Conservation (phyloP, 2,888 invertebrate species). For the Drosophila fulvimacula region DNA sequence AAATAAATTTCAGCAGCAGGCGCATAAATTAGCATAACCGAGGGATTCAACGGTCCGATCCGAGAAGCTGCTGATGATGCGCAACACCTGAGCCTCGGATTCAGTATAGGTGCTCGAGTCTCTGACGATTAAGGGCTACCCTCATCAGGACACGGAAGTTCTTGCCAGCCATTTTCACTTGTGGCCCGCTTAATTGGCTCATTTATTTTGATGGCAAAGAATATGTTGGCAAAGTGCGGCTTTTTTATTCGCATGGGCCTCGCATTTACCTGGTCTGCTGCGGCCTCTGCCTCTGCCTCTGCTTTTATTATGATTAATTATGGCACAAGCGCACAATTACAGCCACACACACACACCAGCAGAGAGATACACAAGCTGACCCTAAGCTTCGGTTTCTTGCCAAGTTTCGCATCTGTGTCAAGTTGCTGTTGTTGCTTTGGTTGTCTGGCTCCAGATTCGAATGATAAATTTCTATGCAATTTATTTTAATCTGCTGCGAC, state of each 20-base stretch:
- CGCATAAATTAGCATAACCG: conserved; percentile 47
- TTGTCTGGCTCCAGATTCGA: conserved; percentile 62
- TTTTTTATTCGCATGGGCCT: conserved; percentile 48
- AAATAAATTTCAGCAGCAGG: conserved; percentile 58
- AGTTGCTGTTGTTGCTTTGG: conserved; percentile 43
- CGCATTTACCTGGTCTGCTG: conserved; percentile 48
- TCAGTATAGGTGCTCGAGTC: conserved; percentile 21
- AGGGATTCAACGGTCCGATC: conserved; percentile 18
- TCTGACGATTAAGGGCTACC: conserved; percentile 48
- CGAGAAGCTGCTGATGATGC: conserved; percentile 60
- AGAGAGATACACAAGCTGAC: conserved; percentile 44
- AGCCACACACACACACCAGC: conserved; percentile 21
- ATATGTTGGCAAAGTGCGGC: conserved; percentile 71
- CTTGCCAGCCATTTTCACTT: conserved; percentile 56
- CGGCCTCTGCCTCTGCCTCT: conserved; percentile 55
- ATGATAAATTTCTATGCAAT: conserved; percentile 77
- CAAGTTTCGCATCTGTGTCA: conserved; percentile 74
- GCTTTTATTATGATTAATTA: conserved; percentile 79
- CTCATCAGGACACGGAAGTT: conserved; percentile 56
- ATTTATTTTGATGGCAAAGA: conserved; percentile 78
- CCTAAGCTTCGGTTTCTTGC: conserved; percentile 73
- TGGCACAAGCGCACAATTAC: conserved; percentile 51
- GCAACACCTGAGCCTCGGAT: conserved; percentile 63
- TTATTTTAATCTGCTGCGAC: conserved; percentile 78
- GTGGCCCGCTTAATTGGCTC: conserved; percentile 75